Base-by-base conservation (phyloP, 2,797 vertebrate genomes). In the Pangasius mekongensis region DNA sequence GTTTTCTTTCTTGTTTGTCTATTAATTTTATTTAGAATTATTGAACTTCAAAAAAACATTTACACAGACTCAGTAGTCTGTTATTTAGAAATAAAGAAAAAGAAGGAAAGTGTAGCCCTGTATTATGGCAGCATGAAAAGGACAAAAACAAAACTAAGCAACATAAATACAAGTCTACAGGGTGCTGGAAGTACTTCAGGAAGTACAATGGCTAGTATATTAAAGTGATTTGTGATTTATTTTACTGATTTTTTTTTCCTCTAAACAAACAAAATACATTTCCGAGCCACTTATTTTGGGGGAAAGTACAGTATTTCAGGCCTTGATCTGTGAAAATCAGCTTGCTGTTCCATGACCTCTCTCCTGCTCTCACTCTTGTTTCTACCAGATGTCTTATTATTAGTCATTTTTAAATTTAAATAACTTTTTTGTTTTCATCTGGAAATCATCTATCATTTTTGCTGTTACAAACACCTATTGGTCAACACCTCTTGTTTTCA, bases 261-360 rank as follows among this genome's bases (percentile, higher is more conserved):
- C 36, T 43, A 22, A 76, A 3, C 24, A 76, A 49, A 76, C 24
- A 43, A 73, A 73, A 74, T 43, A 47, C 8, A 47, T 24, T 74
- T 43, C 36, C 39, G 3, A 47, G 71, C 43, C 24, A 64, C 30
- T 27, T 66, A 39, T 36, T 71, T 71, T n/a, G 0, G 5, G 13
- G 7, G 47, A 54, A 52, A 54, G 74, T 54, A 18, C 27, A 30
- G 27, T 30, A 18, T 3, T 54, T 77, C 27, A 20, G 49, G n/a
- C n/a, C 73, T 76, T 27, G n/a, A n/a, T 78, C 73, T 74, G 10
- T 74, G 43, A 74, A 74, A 74, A 74, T 43, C 22, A 43, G 33
- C 22, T 71, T 39, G 33, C 9, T 5, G 22, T 49, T 74, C 43
- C 43, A 74, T 24, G 9, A n/a, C 27, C 5, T n/a, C 27, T 76